Base-by-base conservation (phyloP, 2,113 vertebrate genomes). In the Lophura nycthemera region DNA sequence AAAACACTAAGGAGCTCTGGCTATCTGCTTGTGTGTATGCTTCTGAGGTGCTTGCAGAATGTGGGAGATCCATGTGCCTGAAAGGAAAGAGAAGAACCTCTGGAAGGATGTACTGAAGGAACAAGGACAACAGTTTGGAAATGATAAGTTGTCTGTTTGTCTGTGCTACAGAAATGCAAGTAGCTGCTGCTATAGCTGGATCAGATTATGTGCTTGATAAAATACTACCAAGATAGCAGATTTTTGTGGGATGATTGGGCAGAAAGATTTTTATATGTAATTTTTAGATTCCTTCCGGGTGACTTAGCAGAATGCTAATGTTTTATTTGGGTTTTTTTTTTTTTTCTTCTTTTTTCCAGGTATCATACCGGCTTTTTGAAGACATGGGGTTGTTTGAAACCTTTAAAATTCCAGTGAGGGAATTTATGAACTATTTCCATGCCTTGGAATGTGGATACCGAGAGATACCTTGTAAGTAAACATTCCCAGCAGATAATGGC, bases 401-500 rank as follows among this genome's bases (percentile, higher is more conserved):
- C 32, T 99, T 99, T 97, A 99, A 99, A 98, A 99, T 99, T 92
- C 99, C 99, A 6, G 95, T 99, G 74, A 98, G 98, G 86, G 99
- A 99, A 97, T 99, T 99, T 96, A 99, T 99, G 99, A 99, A 99
- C 97, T 99, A 99, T 94, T 99, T 99, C 96, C 99, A 99, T 76
- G 99, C 99, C 71, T 98, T 99, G 96, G 99, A 99, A 97, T 99
- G 98, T 78, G 99, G 99, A 73, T 99, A 99, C 97, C 97, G 99
- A 97, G 98, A 99, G 94, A 99, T 99, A 95, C 99, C 99, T 95
- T 99, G 99, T 99, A 97, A 99, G 99, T 98, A 97, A 75, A 69
- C 81, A 22, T 65, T 67, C 72, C 32, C 40, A 56, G 43, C 36
- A 50, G 40, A 34, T 40, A 70, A 30, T 0, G 2, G 25, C 45